Evolutionary conservation across 2,888 invertebrate species (phyloP).

Genomic region (Mesopsocus fuscifrons): DNA sequence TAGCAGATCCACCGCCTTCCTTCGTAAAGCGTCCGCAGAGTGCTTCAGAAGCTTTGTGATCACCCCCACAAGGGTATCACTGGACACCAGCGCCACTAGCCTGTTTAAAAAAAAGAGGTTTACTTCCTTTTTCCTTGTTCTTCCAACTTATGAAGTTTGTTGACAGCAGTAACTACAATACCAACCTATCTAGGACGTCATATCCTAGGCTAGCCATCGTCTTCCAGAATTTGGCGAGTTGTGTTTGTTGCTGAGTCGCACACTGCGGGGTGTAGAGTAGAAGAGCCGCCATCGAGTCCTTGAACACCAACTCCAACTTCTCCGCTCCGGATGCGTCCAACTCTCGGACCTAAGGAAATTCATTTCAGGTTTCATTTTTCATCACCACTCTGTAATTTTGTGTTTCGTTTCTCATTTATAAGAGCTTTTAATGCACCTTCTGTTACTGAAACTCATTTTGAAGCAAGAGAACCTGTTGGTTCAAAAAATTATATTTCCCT

Average conservation of each 20-base stretch:
- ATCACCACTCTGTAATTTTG: too few species aligned
- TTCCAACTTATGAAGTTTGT: too few species aligned
- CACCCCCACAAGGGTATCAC: slow-evolving; percentile 59
- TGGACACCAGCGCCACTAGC: slow-evolving; percentile 39
- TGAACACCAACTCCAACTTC: slow-evolving; percentile 40
- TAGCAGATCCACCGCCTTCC: slow-evolving; percentile 69
- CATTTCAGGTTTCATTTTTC: too few species aligned
- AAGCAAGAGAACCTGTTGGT: too few species aligned
- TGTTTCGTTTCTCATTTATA: too few species aligned
- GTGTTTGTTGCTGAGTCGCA: not conserved
- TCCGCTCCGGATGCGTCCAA: slow-evolving; percentile 26
- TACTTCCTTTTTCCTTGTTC: slow-evolving; percentile 6
- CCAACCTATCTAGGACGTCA: slow-evolving; percentile 59
- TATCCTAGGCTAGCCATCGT: slow-evolving; percentile 59
- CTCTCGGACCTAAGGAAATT: not conserved
- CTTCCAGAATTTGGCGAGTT: slow-evolving; percentile 57
- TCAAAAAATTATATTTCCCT: too few species aligned
- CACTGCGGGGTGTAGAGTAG: slow-evolving; percentile 36
- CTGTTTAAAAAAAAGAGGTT: slow-evolving; percentile 5
- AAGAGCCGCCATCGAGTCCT: slow-evolving; percentile 45
- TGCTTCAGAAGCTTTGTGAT: slow-evolving; percentile 53
- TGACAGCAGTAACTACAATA: too few species aligned
- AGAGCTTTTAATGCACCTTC: too few species aligned
- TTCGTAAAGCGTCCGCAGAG: slow-evolving; percentile 46
- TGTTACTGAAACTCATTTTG: too few species aligned